Percentiles rank a stretch among this genome's conserved stretches.
Evolutionary conservation across 2,797 vertebrate species (phyloP).

Genomic region (Rhinoraja longicauda): DNA sequence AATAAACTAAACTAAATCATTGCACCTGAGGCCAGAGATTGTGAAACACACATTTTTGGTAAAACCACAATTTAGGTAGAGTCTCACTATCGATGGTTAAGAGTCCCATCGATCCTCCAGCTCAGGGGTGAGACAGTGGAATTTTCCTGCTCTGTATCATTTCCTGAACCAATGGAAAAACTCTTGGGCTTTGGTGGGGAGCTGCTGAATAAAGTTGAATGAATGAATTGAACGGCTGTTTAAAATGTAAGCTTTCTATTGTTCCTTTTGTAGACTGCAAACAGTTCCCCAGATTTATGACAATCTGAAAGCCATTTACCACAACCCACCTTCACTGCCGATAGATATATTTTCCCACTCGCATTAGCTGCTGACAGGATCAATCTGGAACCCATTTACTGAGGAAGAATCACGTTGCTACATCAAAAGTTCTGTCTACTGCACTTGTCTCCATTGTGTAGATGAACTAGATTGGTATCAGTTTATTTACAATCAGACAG

Average conservation of each 20-base stretch:
- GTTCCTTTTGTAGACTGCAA: background rate
- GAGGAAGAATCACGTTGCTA: background rate
- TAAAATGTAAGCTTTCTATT: background rate
- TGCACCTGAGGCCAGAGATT: too few species aligned
- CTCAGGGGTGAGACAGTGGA: background rate
- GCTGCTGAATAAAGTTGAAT: background rate
- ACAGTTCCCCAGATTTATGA: background rate
- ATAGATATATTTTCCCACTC: background rate
- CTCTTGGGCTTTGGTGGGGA: background rate
- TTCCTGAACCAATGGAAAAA: background rate
- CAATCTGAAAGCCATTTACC: constrained; percentile 5
- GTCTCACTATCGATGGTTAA: background rate
- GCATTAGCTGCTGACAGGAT: background rate
- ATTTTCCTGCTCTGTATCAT: background rate
- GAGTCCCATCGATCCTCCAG: background rate
- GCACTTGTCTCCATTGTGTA: background rate
- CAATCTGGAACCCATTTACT: background rate
- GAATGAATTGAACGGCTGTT: background rate
- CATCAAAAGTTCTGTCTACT: background rate
- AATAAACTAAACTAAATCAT: too few species aligned
- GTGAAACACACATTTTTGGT: too few species aligned
- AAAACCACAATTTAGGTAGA: too few species aligned
- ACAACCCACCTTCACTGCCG: background rate
- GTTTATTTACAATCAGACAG: background rate
- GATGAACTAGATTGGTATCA: background rate